Percentiles rank a stretch among this genome's conserved stretches.
phyloP scores from a whole-genome alignment of 1,140 invertebrate species.

The Stegodyphus dumicola region DNA sequence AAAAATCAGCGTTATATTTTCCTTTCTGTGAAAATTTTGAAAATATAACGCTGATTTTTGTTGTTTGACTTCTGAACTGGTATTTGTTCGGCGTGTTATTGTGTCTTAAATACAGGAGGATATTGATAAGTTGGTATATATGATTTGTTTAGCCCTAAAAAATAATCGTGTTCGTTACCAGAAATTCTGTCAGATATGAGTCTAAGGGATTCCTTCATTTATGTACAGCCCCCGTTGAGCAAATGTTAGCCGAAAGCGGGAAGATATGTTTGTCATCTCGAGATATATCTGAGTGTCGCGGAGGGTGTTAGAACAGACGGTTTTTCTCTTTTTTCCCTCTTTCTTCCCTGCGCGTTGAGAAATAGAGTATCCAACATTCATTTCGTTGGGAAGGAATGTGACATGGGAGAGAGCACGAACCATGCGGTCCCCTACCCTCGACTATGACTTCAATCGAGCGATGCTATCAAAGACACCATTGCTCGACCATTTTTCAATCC shows the following conservation, averaged over 20 bases:
- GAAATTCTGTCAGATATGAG: too few species aligned
- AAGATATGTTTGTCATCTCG: slow-evolving; percentile 35
- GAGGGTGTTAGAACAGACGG: slow-evolving; percentile 37
- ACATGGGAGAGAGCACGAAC: slow-evolving; percentile 32
- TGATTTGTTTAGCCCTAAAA: too few species aligned
- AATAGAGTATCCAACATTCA: neutral
- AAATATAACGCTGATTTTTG: too few species aligned
- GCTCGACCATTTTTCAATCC: slow-evolving; percentile 43
- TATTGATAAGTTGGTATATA: too few species aligned
- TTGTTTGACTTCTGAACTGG: too few species aligned
- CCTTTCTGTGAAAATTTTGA: too few species aligned
- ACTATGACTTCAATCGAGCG: slow-evolving; percentile 44
- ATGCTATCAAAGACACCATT: slow-evolving; percentile 51
- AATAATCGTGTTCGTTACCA: too few species aligned
- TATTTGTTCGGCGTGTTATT: too few species aligned
- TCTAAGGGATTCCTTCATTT: neutral
- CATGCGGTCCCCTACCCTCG: neutral
- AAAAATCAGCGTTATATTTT: too few species aligned
- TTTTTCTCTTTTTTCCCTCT: neutral
- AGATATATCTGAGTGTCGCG: slow-evolving; percentile 39
- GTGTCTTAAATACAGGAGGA: too few species aligned
- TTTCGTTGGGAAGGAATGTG: slow-evolving; percentile 17
- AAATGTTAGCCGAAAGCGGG: slow-evolving; percentile 28
- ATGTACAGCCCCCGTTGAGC: slow-evolving; percentile 14
- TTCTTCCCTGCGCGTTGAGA: slow-evolving; percentile 6